Evolutionary conservation across 2,888 invertebrate genomes (phyloP).

Genomic region (Drosophila tripunctata): DNA sequence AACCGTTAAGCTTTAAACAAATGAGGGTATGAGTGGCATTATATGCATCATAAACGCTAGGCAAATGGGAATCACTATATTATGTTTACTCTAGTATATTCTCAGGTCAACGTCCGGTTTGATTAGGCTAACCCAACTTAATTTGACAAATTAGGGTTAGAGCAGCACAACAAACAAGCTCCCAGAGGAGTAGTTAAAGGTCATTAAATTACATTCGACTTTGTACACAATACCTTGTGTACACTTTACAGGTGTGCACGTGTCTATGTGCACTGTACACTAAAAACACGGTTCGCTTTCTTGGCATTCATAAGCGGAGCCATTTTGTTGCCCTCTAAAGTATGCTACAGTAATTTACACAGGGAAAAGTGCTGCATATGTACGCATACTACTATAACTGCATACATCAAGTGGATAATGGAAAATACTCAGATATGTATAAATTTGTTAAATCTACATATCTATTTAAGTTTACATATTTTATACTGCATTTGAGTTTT

Average conservation of each 20-base stretch:
- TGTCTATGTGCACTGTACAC: too few species aligned
- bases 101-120: conserved; percentile 54
- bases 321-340: conserved; percentile 50
- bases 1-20: conserved; percentile 15
- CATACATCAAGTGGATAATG: too few species aligned
- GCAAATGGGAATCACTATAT: conserved; percentile 14
- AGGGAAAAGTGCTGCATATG: conserved; percentile 32
- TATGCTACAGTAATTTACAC: conserved; percentile 60
- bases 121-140: conserved; percentile 42
- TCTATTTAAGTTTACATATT: too few species aligned
- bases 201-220: conserved; percentile 24
- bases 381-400: too few species aligned
- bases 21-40: conserved; percentile 23
- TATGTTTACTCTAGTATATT: conserved; percentile 1
- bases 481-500: too few species aligned
- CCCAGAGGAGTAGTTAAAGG: conserved; percentile 30
- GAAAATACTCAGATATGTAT: too few species aligned
- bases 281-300: conserved; percentile 5
- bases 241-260: conserved; percentile 2
- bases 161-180: conserved; percentile 19
- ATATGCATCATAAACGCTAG: conserved; percentile 12
- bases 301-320: conserved; percentile 48
- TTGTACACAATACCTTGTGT: conserved; percentile 2
- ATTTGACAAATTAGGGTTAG: conserved; percentile 51
- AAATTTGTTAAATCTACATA: too few species aligned